Evolutionary conservation across 2,797 vertebrate species (phyloP), one percentile per base, ranked within the genome.

Genomic region (Thalassophryne amazonica): DNA sequence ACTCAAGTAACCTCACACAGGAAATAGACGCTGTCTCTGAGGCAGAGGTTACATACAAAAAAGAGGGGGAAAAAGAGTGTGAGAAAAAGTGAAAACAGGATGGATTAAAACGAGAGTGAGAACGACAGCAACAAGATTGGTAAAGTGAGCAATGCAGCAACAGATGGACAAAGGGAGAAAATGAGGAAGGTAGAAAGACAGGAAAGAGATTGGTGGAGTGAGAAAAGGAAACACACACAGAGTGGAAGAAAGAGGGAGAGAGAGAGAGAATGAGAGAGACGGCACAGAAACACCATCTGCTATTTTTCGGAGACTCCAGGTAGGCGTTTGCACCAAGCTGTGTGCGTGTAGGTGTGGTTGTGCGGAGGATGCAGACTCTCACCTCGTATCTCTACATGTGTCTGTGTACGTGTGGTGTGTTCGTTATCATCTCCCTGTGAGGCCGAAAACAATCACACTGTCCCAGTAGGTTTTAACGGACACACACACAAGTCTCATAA

Each of bases 1-100:
- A 78, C 68, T 78, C 60, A 62, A 67, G 65, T 69, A 63, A 69
- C 63, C 54, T 80, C 77, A 60, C 79, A 58, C 58, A 66, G 65
- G 75, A 78, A 64, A 50, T 38, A 40, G 22, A 67, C 42, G 41
- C 41, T 29, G 33, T 40, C 52, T 51, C 48, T 34, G 66, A 66
- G 71, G 37, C 23, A 19, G 25, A 41, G 19, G 61, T 64, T 31
- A 47, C 31, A 60, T 37, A 23, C 50, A 45, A 49, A 24, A 38
- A 16, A 55, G 12, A 25, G 4, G 23, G 13, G 17, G 14, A 27
- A 37, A 18, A 15, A n/a, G 9, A 15, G 18, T 16, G 7, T 23
- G 15, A 51, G 9, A 15, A 2, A 10, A 7, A 14, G 27, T n/a
- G 13, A 7, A 25, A 14, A 28, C 3, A 28, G 21, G 8, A 29